Evolutionary conservation across 2,113 vertebrate genomes (phyloP), one percentile per base, ranked within the genome.

Genomic region (Fregetta grallaria): DNA sequence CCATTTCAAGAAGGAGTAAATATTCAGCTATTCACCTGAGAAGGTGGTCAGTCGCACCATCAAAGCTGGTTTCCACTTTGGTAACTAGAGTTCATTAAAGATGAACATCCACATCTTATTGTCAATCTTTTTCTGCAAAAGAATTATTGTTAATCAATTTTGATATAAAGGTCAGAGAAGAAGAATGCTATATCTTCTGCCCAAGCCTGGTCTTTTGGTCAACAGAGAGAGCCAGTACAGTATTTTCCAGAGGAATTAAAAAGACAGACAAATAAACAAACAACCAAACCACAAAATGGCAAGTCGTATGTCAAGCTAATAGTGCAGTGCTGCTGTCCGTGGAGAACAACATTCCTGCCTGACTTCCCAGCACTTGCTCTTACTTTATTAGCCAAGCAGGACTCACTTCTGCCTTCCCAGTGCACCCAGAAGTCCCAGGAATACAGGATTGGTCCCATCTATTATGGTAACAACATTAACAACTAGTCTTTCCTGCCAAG

Each of bases 81-180:
- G 45, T 86, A 80, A 47, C 81, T 58, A 32, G 32, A 90, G 77
- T 83, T 97, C 89, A 88, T 92, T 92, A 87, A 75, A 87, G 84
- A 94, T 73, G 81, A 86, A 71, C 47, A 73, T 86, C 62, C 93
- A 90, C 90, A 58, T 92, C 81, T 88, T 86, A 70, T 44, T 96
- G 94, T 96, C 86, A 97, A 50, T 91, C 87, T 45, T 92, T 85
- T 94, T 92, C 90, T 93, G 88, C 56, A 92, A 84, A 95, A 81
- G 78, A 92, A 70, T 90, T 96, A 94, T 88, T 92, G 90, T 88
- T 94, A 96, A 96, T 91, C 88, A 80, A 84, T 96, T 96, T 90
- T 91, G 86, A 94, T 95, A 91, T 95, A 95, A 96, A 90, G 92
- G 84, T 96, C 95, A 96, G 62, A 92, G 91, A 92, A 92, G 86